These are phyloP conservation scores for Chelonoidis abingdonii DNA, from an alignment of 2,113 vertebrate genomes.

Conservation along the genomic window DNA sequence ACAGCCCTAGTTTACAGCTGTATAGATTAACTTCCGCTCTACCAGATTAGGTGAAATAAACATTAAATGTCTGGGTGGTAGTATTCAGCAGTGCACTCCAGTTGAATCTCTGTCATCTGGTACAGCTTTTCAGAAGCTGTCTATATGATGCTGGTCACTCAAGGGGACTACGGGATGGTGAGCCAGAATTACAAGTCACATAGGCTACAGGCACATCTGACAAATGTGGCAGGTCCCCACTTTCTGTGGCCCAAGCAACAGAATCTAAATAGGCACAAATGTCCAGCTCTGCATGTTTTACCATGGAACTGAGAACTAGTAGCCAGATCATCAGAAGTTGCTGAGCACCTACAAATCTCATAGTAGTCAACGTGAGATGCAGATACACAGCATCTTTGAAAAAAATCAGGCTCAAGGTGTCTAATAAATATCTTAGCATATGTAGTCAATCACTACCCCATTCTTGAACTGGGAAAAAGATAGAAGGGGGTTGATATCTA, in stretches of 20 bases:
- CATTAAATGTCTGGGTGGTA: not conserved
- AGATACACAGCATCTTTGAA: rapidly evolving
- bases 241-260: not conserved
- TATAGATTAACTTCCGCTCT: not conserved
- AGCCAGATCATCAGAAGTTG: not conserved
- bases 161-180: not conserved
- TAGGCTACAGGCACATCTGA: not conserved
- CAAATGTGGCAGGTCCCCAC: not conserved
- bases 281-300: not conserved
- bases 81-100: not conserved
- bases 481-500: not conserved
- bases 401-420: not conserved
- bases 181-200: not conserved
- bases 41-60: not conserved
- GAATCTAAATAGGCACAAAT: not conserved
- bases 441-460: not conserved
- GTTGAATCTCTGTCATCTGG: not conserved
- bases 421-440: not conserved
- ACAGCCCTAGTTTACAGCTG: not conserved
- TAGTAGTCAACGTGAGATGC: not conserved
- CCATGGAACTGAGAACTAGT: not conserved
- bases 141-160: not conserved
- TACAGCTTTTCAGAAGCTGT: not conserved
- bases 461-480: not conserved
- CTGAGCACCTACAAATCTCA: not conserved